These are phyloP conservation scores for Augochlorella aurata DNA, from an alignment of 2,888 invertebrate species.

Conservation along the genomic window DNA sequence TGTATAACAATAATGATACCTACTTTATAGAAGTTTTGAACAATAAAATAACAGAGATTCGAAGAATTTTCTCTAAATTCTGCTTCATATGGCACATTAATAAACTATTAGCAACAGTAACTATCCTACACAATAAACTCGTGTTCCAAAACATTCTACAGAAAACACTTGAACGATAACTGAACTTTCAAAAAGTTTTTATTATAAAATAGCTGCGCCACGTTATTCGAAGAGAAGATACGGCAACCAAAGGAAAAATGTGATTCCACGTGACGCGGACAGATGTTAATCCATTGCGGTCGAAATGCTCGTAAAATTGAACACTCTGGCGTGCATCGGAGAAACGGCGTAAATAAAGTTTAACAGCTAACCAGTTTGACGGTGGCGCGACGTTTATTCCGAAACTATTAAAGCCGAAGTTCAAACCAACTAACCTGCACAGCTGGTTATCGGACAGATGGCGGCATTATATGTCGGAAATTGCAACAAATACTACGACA, in stretches of 20 bases:
- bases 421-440: constrained; percentile 50
- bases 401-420: constrained; percentile 65
- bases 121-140: too few species aligned
- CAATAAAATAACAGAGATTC: too few species aligned
- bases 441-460: constrained; percentile 57
- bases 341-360: constrained; percentile 70
- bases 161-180: not conserved
- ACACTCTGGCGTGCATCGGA: constrained; percentile 45
- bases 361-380: constrained; percentile 63
- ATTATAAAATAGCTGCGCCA: not conserved
- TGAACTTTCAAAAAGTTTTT: not conserved
- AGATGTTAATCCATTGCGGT: constrained; percentile 55
- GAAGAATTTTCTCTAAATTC: too few species aligned
- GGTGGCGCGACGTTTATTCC: constrained; percentile 68
- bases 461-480: constrained; percentile 45
- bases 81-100: too few species aligned
- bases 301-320: constrained; percentile 66
- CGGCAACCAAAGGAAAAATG: constrained; percentile 25
- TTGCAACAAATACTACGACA: constrained; percentile 47
- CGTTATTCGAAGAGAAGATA: constrained; percentile 11
- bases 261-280: constrained; percentile 30
- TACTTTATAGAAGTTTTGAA: too few species aligned
- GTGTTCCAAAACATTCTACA: not conserved
- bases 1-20: too few species aligned
- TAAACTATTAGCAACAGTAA: too few species aligned